These are phyloP conservation scores for Ligdia adustata DNA, from an alignment of 2,888 invertebrate genomes.

Conservation along the genomic window DNA sequence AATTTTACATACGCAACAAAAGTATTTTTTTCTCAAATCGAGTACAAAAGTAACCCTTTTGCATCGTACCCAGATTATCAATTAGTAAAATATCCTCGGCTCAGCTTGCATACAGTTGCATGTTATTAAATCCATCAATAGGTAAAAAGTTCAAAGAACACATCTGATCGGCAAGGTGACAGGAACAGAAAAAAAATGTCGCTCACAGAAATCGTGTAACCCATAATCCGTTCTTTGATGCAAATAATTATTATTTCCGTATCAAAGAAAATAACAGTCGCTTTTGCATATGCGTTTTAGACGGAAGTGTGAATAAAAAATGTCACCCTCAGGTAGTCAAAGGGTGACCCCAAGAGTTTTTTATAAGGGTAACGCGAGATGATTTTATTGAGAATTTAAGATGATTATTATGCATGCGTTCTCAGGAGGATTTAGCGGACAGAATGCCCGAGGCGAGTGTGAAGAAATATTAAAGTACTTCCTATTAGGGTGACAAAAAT, in stretches of 20 bases:
- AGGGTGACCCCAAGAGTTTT: slow-evolving; percentile 72
- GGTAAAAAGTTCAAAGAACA: slow-evolving; percentile 60
- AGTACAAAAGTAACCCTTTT: slow-evolving; percentile 48
- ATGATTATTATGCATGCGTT: slow-evolving; percentile 80
- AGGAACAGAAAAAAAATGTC: slow-evolving; percentile 72
- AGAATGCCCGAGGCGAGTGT: slow-evolving; percentile 66
- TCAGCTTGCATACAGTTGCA: slow-evolving; percentile 71
- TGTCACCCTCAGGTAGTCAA: slow-evolving; percentile 77
- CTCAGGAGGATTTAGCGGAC: slow-evolving; percentile 79
- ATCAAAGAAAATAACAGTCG: slow-evolving; percentile 81
- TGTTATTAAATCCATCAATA: slow-evolving; percentile 68
- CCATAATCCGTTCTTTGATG: slow-evolving; percentile 81
- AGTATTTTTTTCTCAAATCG: slow-evolving; percentile 35
- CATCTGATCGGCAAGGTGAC: slow-evolving; percentile 79
- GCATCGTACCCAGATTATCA: slow-evolving; percentile 54
- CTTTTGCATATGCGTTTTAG: slow-evolving; percentile 80
- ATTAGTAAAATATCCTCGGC: slow-evolving; percentile 61
- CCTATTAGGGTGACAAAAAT: slow-evolving; percentile 58
- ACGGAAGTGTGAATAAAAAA: slow-evolving; percentile 83
- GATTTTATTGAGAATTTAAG: slow-evolving; percentile 63
- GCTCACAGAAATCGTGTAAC: slow-evolving; percentile 64
- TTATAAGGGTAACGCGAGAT: slow-evolving; percentile 72
- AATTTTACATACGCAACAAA: slow-evolving; percentile 40
- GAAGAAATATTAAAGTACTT: slow-evolving; percentile 56
- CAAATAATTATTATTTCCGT: slow-evolving; percentile 84